phyloP scores from a whole-genome alignment of 2,113 vertebrate genomes.

The Anarhynchus alexandrinus region DNA sequence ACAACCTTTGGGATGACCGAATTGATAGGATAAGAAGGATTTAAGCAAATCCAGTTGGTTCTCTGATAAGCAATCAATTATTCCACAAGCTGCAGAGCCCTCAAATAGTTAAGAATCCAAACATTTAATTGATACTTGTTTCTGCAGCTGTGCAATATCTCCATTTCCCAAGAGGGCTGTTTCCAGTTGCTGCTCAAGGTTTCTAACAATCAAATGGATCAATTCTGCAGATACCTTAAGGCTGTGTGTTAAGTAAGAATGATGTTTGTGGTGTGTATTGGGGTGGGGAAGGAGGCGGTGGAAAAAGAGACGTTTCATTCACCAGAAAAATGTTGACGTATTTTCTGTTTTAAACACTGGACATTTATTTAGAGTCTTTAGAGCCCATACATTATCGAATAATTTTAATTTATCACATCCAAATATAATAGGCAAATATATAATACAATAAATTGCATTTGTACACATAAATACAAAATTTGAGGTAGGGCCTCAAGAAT shows the following conservation, averaged over 20 bases:
- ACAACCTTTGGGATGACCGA: background rate
- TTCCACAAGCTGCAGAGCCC: conserved; percentile 26
- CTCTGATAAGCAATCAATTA: conserved; percentile 46
- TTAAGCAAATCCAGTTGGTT: conserved; percentile 11
- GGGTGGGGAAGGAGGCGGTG: background rate
- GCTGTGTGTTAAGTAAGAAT: conserved; percentile 51
- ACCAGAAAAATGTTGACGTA: background rate
- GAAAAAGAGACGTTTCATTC: background rate
- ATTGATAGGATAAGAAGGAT: background rate
- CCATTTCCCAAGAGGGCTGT: conserved; percentile 48
- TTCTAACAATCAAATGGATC: conserved; percentile 59
- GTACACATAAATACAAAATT: conserved; percentile 99
- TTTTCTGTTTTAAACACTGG: conserved; percentile 83
- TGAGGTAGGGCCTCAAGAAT: conserved; percentile 99
- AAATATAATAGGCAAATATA: conserved; percentile 98
- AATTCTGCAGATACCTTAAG: conserved; percentile 47
- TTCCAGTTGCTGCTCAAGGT: conserved; percentile 45
- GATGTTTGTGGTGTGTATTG: background rate
- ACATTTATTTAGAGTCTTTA: conserved; percentile 94
- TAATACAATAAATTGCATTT: conserved; percentile 98
- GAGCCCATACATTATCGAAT: conserved; percentile 90
- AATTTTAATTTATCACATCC: conserved; percentile 89
- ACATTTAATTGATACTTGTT: conserved; percentile 65
- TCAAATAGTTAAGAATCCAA: conserved; percentile 53
- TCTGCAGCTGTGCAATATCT: conserved; percentile 39